Evolutionary conservation across 2,888 invertebrate species (phyloP).

Genomic region (Hypselothyrea guttata): DNA sequence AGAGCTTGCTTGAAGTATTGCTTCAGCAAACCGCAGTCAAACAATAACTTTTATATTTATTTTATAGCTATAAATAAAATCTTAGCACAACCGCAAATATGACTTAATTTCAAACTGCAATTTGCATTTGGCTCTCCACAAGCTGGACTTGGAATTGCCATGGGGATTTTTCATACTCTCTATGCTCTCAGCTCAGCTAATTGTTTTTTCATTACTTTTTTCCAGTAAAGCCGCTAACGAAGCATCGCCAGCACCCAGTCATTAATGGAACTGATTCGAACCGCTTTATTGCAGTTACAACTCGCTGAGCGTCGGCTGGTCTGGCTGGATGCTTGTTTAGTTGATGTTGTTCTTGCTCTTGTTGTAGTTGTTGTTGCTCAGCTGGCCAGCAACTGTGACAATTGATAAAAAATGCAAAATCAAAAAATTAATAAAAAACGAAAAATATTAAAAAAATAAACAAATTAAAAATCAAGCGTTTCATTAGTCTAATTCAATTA

Average conservation of each 20-base stretch:
- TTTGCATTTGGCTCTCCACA: neutral
- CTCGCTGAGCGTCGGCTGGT: constrained; percentile 61
- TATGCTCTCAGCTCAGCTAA: neutral
- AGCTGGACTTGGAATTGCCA: neutral
- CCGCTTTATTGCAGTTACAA: constrained; percentile 65
- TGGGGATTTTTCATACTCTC: constrained; percentile 13
- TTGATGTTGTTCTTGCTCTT: constrained; percentile 8
- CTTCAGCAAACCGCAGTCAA: too few relatives aligned
- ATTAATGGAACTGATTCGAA: constrained; percentile 43
- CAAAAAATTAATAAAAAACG: constrained; percentile 9
- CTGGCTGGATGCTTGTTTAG: constrained; percentile 36
- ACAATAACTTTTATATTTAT: too few relatives aligned
- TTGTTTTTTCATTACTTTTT: constrained; percentile 9
- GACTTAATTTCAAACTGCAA: neutral
- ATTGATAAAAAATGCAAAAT: constrained; percentile 29
- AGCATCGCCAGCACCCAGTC: constrained; percentile 30
- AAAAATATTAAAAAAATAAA: constrained; percentile 13
- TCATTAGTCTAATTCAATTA: constrained; percentile 52
- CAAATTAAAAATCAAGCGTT: constrained; percentile 43
- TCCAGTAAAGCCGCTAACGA: constrained; percentile 20
- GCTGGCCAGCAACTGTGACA: constrained; percentile 42
- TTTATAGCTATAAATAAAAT: too few relatives aligned
- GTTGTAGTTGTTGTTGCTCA: constrained; percentile 7
- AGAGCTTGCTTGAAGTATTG: too few relatives aligned
- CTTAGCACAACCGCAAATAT: too few relatives aligned